These are phyloP conservation scores for Camarhynchus parvulus DNA, from an alignment of 2,113 vertebrate genomes.

Conservation along the genomic window DNA sequence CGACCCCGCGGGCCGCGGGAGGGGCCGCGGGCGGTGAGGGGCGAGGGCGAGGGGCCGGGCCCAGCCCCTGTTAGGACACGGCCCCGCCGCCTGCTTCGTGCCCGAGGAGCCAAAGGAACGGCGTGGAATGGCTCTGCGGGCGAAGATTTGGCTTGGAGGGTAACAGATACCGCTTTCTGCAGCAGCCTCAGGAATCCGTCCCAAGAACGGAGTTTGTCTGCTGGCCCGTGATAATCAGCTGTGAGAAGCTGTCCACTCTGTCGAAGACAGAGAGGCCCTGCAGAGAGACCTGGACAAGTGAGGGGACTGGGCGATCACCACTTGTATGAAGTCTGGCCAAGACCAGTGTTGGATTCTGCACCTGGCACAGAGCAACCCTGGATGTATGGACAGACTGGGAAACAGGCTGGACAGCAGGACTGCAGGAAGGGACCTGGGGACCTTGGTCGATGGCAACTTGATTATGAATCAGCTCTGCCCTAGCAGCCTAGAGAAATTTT, in stretches of 20 bases:
- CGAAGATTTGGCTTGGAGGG: fast-evolving
- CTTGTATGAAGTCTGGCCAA: fast-evolving
- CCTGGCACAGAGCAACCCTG: not conserved
- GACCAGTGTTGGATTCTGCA: not conserved
- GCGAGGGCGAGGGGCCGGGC: too few species aligned
- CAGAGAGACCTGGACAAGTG: not conserved
- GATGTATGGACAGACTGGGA: not conserved
- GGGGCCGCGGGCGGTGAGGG: not conserved
- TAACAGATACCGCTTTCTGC: fast-evolving
- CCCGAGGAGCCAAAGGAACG: fast-evolving
- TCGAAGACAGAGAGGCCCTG: too few species aligned
- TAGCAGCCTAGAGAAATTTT: not conserved
- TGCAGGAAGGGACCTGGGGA: not conserved
- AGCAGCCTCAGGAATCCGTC: fast-evolving
- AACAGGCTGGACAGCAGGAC: not conserved
- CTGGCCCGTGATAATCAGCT: too few species aligned
- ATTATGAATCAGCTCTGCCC: not conserved
- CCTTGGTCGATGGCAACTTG: not conserved
- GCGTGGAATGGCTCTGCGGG: fast-evolving
- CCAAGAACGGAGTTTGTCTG: fast-evolving
- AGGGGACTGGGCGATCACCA: not conserved
- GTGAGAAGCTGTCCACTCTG: not conserved
- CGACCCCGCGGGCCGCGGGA: not conserved
- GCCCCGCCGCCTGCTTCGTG: fast-evolving
- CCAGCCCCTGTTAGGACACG: fast-evolving